Evolutionary conservation across 2,888 invertebrate genomes (phyloP), one percentile per base, ranked within the genome.

Genomic region (Nemapogon koenigi): DNA sequence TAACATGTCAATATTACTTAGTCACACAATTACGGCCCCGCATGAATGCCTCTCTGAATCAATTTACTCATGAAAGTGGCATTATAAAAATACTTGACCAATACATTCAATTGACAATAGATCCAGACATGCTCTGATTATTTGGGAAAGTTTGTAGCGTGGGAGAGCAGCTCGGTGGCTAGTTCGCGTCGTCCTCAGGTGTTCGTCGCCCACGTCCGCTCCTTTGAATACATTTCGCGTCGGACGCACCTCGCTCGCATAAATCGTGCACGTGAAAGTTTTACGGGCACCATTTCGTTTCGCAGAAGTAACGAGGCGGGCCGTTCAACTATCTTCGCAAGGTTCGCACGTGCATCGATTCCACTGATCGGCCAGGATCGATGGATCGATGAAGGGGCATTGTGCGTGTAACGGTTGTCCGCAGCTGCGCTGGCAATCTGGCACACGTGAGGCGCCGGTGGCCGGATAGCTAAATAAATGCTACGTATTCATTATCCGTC

Each of bases 401-500:
- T 73, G 76, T 75, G 73, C 75, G 71, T 65, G 69, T 76, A 76
- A 78, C 76, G 76, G 78, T 76, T 64, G 68, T 64, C 62, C 72
- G 70, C 76, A 76, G 76, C 76, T 76, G 78, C 76, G 71, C 60
- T 57, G 56, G 61, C 6, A 10, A 8, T 11, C 17, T 11, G 61
- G 59, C 65, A 68, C 75, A 73, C 72, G 75, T 72, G 73, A 71
- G 63, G 61, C 51, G 64, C 67, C 72, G 70, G 69, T 69, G 66
- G 73, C 71, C 64, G 68, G 73, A 75, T 76, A 75, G 73, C 75
- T 76, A 76, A 76, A 75, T 76, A 75, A 76, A 76, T 72, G 71
- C 64, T 66, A 69, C 57, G 63, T 56, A 75, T 76, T 76, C 75
- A 75, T 75, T 75, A 76, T 64, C 63, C 68, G 39, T 55, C 62